Base-by-base conservation (phyloP, 2,113 vertebrate genomes). In the Holacanthus passer region DNA sequence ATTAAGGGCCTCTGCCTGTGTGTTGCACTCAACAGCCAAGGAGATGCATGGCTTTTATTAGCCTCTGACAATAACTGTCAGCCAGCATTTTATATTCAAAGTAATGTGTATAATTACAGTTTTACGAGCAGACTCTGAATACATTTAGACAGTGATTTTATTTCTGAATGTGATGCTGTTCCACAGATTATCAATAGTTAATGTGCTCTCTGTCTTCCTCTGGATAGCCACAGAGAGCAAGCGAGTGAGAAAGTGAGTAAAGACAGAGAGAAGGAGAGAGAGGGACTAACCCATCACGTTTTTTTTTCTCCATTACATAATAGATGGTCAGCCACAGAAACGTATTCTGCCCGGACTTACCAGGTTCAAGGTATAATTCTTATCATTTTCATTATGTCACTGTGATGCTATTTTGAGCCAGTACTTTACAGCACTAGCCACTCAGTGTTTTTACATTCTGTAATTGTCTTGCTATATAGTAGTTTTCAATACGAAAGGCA, bases 141-240 rank as follows among this genome's bases (percentile, higher is more conserved):
- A 92, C 91, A 91, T 91, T 92, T 88, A 88, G 87, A 91, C 86
- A 86, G 89, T 48, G 45, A 85, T 88, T 89, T 88, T 88, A 91
- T 89, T 87, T 88, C 82, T 74, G 82, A 89, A 88, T 84, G 86
- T 83, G 86, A 89, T 81, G 80, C 86, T 84, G 82, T 85, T 87
- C 78, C 89, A 89, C 86, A 89, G 84, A 88, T 89, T 89, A 91
- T 91, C 87, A 92, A 92, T 92, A 91, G 79, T 92, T 92, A 92
- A 92, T 91, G 88, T 89, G 74, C 82, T 73, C 62, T 89, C 77
- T 66, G 70, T 87, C 84, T 87, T 88, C 82, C 69, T 75, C 60
- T 71, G 64, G 72, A 87, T 81, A 72, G 65, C 69, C 39, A 77
- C 64, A 73, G 13, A 81, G 67, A 82, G 39, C 35, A 16, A 68